Evolutionary conservation across 2,888 invertebrate species (phyloP), one percentile per base, ranked within the genome.

Genomic region (Cloeon dipterum): DNA sequence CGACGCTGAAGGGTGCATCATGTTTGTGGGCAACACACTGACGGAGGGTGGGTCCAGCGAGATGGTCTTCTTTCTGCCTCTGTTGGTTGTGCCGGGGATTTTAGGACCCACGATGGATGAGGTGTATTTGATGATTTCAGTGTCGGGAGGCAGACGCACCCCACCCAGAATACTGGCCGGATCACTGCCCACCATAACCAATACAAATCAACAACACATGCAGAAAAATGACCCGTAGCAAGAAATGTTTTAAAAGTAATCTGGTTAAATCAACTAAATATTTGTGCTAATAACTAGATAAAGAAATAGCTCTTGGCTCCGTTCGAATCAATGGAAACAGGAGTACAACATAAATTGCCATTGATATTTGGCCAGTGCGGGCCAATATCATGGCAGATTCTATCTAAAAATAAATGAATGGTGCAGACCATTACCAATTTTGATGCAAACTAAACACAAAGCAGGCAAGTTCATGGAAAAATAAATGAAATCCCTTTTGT

Each of bases 101-200:
- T 83, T 83, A 39, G 82, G 81, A 41, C 83, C 83, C 46, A 79
- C 76, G 50, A 83, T 70, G 41, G 81, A 81, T 45, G 82, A 82
- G 45, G 83, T 83, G 55, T 83, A 83, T 58, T 83, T 83, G 52
- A 85, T 83, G 44, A 83, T 83, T 61, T 85, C 83, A 33, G 83
- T 85, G 52, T 83, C 83, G 26, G 83, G 83, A 44, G 83, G 83
- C 48, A 85, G 59, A 42, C 83, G 68, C 35, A 83, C 82, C 25
- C 76, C 77, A 41, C 82, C 82, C 52, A 82, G 61, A 53, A 83
- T 72, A 49, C 82, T 77, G 45, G 77, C 70, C 41, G 79, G 76
- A 59, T 81, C 81, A 61, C 77, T 82, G 61, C 10, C 57, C 55
- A 40, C n/a, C 41, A 42, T 42, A 39, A 5, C 16, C 32, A 26